Conservation (phyloP, 2,113 vertebrate species). For the Lipotes vexillifer region DNA sequence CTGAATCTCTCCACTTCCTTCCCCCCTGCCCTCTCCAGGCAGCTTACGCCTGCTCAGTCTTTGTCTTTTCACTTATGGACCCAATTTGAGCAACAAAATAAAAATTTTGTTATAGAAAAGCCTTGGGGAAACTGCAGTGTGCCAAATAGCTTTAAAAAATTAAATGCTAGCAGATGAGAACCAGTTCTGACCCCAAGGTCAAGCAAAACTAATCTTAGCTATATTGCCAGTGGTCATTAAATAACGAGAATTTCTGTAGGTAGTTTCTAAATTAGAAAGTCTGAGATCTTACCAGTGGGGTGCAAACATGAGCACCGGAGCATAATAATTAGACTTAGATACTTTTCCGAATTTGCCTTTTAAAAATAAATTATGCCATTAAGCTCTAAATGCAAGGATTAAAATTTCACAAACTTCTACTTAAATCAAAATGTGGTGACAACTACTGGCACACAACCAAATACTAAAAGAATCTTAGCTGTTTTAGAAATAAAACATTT, state of each 20-base stretch:
- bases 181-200: slow-evolving; percentile 19
- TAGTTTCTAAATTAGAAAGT: background rate
- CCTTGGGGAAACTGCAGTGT: background rate
- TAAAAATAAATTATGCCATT: slow-evolving; percentile 54
- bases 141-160: slow-evolving; percentile 21
- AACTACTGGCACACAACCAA: slow-evolving; percentile 30
- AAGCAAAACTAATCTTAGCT: slow-evolving; percentile 13
- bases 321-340: background rate
- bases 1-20: background rate
- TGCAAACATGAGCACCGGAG: background rate
- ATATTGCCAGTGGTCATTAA: slow-evolving; percentile 29
- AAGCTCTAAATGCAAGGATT: slow-evolving; percentile 39
- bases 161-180: slow-evolving; percentile 44
- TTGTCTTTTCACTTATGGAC: background rate
- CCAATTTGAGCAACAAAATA: slow-evolving; percentile 30
- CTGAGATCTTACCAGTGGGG: background rate
- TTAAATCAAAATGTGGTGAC: slow-evolving; percentile 44
- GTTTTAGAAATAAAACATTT: slow-evolving; percentile 50
- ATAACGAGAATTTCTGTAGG: background rate
- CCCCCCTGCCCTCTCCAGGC: background rate
- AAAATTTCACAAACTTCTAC: slow-evolving; percentile 41
- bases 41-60: background rate
- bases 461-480: slow-evolving; percentile 28
- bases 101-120: background rate
- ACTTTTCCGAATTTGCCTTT: slow-evolving; percentile 29